phyloP scores from a whole-genome alignment of 2,113 vertebrate genomes.

The Fregetta grallaria region DNA sequence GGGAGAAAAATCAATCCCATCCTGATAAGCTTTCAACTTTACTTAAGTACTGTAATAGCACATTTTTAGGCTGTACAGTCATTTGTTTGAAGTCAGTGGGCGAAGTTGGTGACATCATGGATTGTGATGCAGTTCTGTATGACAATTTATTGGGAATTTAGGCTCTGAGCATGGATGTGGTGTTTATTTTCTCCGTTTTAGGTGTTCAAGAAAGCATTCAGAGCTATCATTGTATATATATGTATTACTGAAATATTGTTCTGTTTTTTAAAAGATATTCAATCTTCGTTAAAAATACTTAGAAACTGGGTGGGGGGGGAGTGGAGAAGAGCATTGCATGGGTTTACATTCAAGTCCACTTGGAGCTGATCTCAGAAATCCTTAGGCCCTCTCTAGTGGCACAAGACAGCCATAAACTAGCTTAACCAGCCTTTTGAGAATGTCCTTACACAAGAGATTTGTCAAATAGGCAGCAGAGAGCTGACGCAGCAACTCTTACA shows the following conservation, averaged over 20 bases:
- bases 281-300: not conserved
- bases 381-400: not conserved
- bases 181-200: not conserved
- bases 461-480: not conserved
- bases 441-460: conserved; percentile 5
- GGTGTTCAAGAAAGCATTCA: not conserved
- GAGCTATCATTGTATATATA: not conserved
- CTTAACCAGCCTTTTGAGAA: conserved; percentile 20
- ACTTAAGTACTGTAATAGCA: not conserved
- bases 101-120: not conserved
- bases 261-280: not conserved
- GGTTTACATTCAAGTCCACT: not conserved
- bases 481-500: not conserved
- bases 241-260: not conserved
- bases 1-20: not conserved
- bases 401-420: not conserved
- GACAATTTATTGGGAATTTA: not conserved
- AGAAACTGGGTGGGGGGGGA: not conserved
- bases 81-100: not conserved
- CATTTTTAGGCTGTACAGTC: not conserved
- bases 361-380: not conserved
- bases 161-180: not conserved
- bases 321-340: not conserved
- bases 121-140: not conserved
- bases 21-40: not conserved